Base-by-base conservation (phyloP, 2,113 vertebrate genomes). In the Oncorhynchus tshawytscha region DNA sequence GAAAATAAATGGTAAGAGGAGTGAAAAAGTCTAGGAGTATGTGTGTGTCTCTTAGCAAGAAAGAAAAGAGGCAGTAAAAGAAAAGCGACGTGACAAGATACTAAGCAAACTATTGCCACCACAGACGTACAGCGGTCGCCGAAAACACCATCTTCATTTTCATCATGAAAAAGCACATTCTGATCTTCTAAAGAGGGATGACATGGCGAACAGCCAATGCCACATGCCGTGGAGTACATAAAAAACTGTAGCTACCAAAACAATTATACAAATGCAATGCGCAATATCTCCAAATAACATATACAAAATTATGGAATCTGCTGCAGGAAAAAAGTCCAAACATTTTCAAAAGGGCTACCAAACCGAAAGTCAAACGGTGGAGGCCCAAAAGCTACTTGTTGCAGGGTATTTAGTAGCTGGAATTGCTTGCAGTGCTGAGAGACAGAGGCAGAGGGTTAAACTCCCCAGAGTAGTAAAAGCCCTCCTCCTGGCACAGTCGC, bases 391-490 rank as follows among this genome's bases (percentile, higher is more conserved):
- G 76, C 48, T 86, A 91, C 88, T 91, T 92, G 88, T 91, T 91
- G 89, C 88, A 85, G 69, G 85, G 84, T 84, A 82, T 80, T 82
- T 84, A 85, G 78, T 66, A 86, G 77, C 79, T 78, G 81, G 84
- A 85, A 84, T 75, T 86, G 83, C 49, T 54, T 54, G 49, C 3
- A 54, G 49, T 4, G 51, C 82, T 79, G 80, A 78, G 81, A 83
- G 79, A 62, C 90, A 91, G 78, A 89, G 91, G 83, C 90, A 90
- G 72, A 91, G 91, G 93, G 92, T 93, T 94, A 93, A 93, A 93
- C 91, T 93, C 90, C 93, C 87, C 86, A 91, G 89, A 91, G 92
- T 88, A 88, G 93, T 88, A 88, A 92, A 92, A 93, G 87, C 89
- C 94, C 94, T 95, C 94, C 93, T 95, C 92, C 39, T 45, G 39